Evolutionary conservation across 1,140 invertebrate genomes (phyloP).

Genomic region (Nomia melanderi): DNA sequence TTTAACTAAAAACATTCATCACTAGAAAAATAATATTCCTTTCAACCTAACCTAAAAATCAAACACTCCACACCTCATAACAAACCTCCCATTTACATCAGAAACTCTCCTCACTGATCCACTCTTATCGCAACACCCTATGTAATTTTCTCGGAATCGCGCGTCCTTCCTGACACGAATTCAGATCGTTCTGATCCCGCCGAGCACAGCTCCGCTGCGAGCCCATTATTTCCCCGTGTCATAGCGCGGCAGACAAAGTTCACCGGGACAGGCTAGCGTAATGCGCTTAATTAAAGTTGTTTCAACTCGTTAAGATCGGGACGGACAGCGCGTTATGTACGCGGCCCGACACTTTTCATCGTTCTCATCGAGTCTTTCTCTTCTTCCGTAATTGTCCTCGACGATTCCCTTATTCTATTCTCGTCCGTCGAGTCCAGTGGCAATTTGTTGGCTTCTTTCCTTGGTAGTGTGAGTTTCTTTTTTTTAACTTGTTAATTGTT

Average conservation of each 20-base stretch:
- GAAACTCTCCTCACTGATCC: too few species aligned
- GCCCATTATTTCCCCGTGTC: conserved; percentile 63
- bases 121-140: too few species aligned
- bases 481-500: too few species aligned
- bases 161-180: background rate
- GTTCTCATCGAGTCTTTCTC: conserved; percentile 16
- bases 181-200: background rate
- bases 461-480: too few species aligned
- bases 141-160: background rate
- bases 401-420: background rate
- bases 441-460: background rate
- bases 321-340: conserved; percentile 75
- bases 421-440: background rate
- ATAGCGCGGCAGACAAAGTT: conserved; percentile 68
- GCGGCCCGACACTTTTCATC: conserved; percentile 38
- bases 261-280: conserved; percentile 68
- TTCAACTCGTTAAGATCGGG: conserved; percentile 78
- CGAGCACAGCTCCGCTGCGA: conserved; percentile 11
- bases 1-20: too few species aligned
- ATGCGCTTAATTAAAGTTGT: conserved; percentile 79
- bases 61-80: too few species aligned
- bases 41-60: too few species aligned
- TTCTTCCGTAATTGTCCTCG: background rate
- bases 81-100: too few species aligned
- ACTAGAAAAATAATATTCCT: too few species aligned